phyloP scores from a whole-genome alignment of 2,113 vertebrate genomes.

The Phalacrocorax aristotelis region DNA sequence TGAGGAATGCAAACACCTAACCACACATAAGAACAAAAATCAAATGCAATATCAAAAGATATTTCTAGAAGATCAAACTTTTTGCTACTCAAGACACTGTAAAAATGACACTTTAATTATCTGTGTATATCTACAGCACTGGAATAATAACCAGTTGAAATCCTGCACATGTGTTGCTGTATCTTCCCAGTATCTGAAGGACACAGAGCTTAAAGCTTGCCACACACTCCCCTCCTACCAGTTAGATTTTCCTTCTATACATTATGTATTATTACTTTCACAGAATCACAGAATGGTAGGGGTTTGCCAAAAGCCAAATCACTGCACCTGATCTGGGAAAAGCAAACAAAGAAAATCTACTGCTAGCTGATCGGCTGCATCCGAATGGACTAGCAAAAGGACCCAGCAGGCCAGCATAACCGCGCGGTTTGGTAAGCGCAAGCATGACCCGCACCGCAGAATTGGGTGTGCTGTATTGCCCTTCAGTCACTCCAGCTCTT shows the following conservation, averaged over 20 bases:
- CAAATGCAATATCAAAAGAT: background rate
- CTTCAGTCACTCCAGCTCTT: background rate
- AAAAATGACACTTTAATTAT: background rate
- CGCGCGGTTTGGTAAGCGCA: rapidly evolving
- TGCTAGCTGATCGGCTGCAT: background rate
- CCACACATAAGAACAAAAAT: background rate
- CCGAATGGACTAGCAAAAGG: background rate
- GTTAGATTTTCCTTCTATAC: background rate
- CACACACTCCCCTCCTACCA: background rate
- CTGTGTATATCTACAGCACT: background rate
- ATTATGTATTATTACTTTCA: background rate
- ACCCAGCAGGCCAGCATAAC: background rate
- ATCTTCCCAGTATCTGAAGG: background rate
- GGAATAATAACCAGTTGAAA: background rate
- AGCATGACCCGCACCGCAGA: rapidly evolving
- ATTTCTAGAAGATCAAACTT: background rate
- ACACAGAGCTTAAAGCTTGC: background rate
- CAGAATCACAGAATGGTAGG: no score
- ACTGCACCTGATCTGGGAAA: background rate
- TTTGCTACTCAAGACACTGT: background rate
- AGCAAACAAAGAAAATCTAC: background rate
- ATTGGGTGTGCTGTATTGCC: background rate
- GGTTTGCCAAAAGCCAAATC: background rate
- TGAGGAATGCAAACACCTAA: background rate
- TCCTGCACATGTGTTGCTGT: background rate